Conservation (phyloP, 2,113 vertebrate species). For the Puntigrus tetrazona region DNA sequence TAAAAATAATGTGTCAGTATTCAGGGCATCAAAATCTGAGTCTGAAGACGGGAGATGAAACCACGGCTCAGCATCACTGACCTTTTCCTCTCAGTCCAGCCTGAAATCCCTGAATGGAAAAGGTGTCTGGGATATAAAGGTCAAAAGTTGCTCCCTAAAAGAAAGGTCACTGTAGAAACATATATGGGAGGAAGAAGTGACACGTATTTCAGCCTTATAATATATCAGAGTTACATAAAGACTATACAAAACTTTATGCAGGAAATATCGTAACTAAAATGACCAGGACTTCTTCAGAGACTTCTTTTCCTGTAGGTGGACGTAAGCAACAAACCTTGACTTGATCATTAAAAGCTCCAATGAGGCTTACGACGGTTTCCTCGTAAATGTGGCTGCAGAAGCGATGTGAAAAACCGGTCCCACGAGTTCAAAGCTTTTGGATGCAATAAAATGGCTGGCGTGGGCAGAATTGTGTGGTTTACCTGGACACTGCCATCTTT, state of each 20-base stretch:
- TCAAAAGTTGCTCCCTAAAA: conserved; percentile 63
- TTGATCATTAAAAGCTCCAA: not conserved
- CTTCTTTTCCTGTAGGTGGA: not conserved
- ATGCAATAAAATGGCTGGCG: not conserved
- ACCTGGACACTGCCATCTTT: not conserved
- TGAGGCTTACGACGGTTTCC: not conserved
- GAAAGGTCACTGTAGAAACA: conserved; percentile 52
- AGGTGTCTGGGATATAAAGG: conserved; percentile 63
- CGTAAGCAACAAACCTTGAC: not conserved
- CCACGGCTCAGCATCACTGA: conserved; percentile 32
- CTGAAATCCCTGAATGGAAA: conserved; percentile 15
- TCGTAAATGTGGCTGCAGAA: not conserved
- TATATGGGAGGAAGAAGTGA: conserved; percentile 9
- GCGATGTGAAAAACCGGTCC: not conserved
- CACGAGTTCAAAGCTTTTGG: not conserved
- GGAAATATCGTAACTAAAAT: not conserved
- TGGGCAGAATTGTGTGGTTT: not conserved
- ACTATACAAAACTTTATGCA: not conserved
- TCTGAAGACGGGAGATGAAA: conserved; percentile 2
- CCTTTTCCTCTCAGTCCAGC: conserved; percentile 33
- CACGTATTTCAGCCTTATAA: not conserved
- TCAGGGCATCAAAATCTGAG: conserved; percentile 15
- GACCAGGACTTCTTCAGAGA: not conserved
- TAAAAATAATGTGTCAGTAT: not conserved
- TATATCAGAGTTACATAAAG: conserved; percentile 1